These are phyloP conservation scores for Heliconius melpomene DNA, from an alignment of 1,140 invertebrate species.

Conservation along the genomic window DNA sequence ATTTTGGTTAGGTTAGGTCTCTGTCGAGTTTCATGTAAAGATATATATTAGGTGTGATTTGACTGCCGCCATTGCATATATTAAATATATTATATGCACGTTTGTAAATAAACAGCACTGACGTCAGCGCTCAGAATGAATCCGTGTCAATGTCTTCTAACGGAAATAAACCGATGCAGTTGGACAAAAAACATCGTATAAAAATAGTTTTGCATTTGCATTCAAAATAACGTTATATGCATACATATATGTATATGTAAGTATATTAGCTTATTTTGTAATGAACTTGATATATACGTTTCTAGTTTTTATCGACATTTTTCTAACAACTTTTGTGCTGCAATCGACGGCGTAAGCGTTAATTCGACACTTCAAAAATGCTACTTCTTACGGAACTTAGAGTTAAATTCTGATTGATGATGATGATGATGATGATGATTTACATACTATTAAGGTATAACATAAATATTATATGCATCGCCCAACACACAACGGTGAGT, in stretches of 20 bases:
- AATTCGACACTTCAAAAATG: no score
- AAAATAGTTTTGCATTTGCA: constrained; percentile 6
- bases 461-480: no score
- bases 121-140: neutral
- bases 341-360: no score
- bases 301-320: no score
- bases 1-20: neutral
- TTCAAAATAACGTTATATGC: neutral
- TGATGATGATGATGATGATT: no score
- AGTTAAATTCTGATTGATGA: no score
- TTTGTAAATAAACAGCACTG: neutral
- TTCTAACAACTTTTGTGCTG: no score
- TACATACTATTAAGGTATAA: no score
- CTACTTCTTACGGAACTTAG: no score
- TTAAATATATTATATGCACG: neutral
- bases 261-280: neutral
- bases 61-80: no score
- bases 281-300: no score
- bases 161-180: constrained; percentile 4
- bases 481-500: no score
- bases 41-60: neutral
- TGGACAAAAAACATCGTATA: neutral
- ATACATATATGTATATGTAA: neutral
- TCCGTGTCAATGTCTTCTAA: constrained; percentile 1
- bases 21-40: neutral